Conservation (phyloP, 1,140 invertebrate species). For the Hycleus cichorii region DNA sequence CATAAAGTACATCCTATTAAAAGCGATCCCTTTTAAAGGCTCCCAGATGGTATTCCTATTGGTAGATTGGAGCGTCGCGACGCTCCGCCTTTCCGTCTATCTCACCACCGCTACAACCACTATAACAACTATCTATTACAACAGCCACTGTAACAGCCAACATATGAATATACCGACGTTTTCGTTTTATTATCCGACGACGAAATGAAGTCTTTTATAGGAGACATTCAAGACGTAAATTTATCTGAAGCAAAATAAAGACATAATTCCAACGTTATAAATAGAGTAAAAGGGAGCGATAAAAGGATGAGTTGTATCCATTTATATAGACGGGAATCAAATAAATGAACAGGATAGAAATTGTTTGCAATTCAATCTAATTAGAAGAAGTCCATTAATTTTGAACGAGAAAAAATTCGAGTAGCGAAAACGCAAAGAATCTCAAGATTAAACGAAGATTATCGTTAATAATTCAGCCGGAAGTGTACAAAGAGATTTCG, state of each 20-base stretch:
- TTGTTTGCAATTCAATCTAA: too few relatives aligned
- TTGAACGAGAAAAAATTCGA: too few relatives aligned
- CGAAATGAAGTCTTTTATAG: slow-evolving; percentile 17
- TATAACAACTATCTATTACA: background rate
- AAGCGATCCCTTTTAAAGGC: slow-evolving; percentile 26
- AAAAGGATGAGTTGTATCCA: too few relatives aligned
- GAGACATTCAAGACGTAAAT: slow-evolving; percentile 9
- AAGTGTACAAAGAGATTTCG: too few relatives aligned
- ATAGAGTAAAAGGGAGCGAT: too few relatives aligned
- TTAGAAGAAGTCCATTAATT: too few relatives aligned
- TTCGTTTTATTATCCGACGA: slow-evolving; percentile 6
- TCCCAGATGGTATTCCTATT: slow-evolving; percentile 19
- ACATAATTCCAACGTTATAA: slow-evolving; percentile 15
- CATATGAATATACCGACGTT: background rate
- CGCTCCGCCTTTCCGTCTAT: slow-evolving; percentile 13
- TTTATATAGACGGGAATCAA: too few relatives aligned
- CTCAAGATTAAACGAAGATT: too few relatives aligned
- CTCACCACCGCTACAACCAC: background rate
- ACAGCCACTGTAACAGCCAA: background rate
- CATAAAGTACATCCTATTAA: slow-evolving; percentile 28
- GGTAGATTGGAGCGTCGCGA: slow-evolving; percentile 15
- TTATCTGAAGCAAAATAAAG: slow-evolving; percentile 14
- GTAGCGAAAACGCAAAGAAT: too few relatives aligned
- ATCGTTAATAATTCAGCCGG: too few relatives aligned
- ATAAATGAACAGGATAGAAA: too few relatives aligned